Evolutionary conservation across 1,140 invertebrate species (phyloP), one percentile per base, ranked within the genome.

Genomic region (Oreohelix idahoensis): DNA sequence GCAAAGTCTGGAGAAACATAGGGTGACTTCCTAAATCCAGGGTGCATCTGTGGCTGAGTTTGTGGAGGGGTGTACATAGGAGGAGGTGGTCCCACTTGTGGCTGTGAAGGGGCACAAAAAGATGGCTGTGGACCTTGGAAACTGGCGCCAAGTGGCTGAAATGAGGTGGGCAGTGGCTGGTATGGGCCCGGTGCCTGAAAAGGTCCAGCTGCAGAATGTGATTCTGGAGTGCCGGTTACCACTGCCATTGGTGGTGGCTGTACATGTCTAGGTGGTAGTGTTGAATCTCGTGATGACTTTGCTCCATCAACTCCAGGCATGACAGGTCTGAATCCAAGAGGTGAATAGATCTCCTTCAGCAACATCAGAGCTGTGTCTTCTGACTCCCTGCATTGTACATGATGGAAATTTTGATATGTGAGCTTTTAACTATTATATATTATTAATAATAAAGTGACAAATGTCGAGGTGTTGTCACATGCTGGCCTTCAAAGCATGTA

Each of bases 311-410:
- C 83, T n/a, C 90, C 91, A 45, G 89, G 90, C 87, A 90, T 91
- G n/a, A 88, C 74, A 26, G 92, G 91, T 26, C 83, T 69, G 39
- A 93, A 88, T 39, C 91, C 91, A 63, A 87, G 79, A 17, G 88
- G 84, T 23, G 86, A 93, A 91, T 99, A 99, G 42, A 98, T 96
- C 93, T 99, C 97, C 88, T 97, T 97, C 80, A 99, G 92, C 11
- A 99, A 96, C 90, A 99, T 92, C 45, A 99, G 93, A 92, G 97
- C 96, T 15, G 97, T 98, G 91, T 99, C 98, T 92, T 98, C 97
- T 0, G 97, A 98, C 90, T 98, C 96, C 97, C 97, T 98, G 91
- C 36, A 86, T 58, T 10, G 51, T 45, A n/a, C n/a, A n/a, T n/a
- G n/a, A n/a, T n/a, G n/a, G n/a, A n/a, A n/a, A n/a, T n/a, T n/a